Base-by-base conservation (phyloP, 53 echinoderm and acorn worm species). In the Holothuria scabra region DNA sequence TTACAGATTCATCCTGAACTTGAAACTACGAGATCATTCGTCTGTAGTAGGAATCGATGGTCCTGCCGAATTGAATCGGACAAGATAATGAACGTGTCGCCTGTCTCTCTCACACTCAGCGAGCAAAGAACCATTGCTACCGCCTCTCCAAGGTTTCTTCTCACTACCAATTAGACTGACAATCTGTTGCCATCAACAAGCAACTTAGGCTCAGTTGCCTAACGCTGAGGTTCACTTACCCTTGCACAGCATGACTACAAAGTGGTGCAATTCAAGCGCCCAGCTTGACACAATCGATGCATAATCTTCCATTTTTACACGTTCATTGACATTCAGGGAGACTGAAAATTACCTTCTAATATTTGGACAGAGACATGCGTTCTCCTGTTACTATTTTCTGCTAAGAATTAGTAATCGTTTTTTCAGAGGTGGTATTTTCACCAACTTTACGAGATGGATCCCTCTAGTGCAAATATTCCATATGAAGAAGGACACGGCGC, bases 11-110 rank as follows among this genome's bases (percentile, higher is more conserved):
- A 52, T 4, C 0, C 0, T 52, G 52, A 52, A 52, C 52, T 52
- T 52, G 3, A 18, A 52, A 52, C 52, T 18, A 52, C 16, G 52
- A 52, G 52, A 3, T 52, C 52, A 52, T 52, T 52, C 8, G 52
- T 52, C 52, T 52, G 52, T 52, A 52, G 69, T 4, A 37, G 13
- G 69, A 41, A 22, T 69, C 11, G 69, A 69, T 21, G 32, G 69
- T 72, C 11, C 25, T 24, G 11, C n/a, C 23, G 46, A 72, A 72
- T 72, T 72, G 46, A 28, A 9, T 72, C 26, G 44, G 72, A 72
- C 72, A 72, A 72, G 21, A 72, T 72, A 72, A 72, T 72, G 72
- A 72, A 72, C 25, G 13, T 72, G 72, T 72, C 46, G 72, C 72
- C 72, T 72, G 72, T 46, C 0, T 72, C 46, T 72, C 72, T 11